Evolutionary conservation across 2,797 vertebrate genomes (phyloP), one percentile per base, ranked within the genome.

Genomic region (Arnoldichthys spilopterus): DNA sequence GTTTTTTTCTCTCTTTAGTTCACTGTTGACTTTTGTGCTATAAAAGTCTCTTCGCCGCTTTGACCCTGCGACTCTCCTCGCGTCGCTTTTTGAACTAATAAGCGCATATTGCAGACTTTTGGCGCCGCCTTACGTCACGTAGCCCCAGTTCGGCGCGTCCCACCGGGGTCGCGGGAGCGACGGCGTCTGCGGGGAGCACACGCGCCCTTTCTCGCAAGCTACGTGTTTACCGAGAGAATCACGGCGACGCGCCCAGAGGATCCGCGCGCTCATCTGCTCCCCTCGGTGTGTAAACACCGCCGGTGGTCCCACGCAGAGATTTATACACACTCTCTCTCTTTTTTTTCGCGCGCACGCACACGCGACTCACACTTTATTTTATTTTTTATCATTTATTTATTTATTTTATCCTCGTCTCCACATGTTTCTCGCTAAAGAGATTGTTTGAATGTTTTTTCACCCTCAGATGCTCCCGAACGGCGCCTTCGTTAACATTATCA

Each of bases 401-500:
- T 11, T 12, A 6, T 18, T 13, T n/a, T 18, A 1, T 6, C 49
- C 49, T 51, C 20, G 2, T 62, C 59, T 16, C 16, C 59, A 4
- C 26, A 20, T 32, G 24, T n/a, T 30, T 22, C 58, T 76, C 62
- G 69, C 26, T 56, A 74, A 51, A 43, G 24, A 24, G 70, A 56
- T 47, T 79, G 75, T 77, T 75, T 26, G 28, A 76, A 51, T 51
- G 51, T 71, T 66, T 59, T 9, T 53, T 81, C 58, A 43, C 28
- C 20, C n/a, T n/a, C 63, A 64, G 34, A 37, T 45, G 9, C 13
- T 74, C 76, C 72, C 54, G 43, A 72, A 77, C 74, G 30, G 74
- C 66, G 54, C 70, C 43, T 80, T 82, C 78, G 82, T 84, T 84
- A 84, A 82, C 78, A 72, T 77, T 72, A 82, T 76, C 70, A 79